Evolutionary conservation across 2,113 vertebrate species (phyloP).

Genomic region (Megaptera novaeangliae): DNA sequence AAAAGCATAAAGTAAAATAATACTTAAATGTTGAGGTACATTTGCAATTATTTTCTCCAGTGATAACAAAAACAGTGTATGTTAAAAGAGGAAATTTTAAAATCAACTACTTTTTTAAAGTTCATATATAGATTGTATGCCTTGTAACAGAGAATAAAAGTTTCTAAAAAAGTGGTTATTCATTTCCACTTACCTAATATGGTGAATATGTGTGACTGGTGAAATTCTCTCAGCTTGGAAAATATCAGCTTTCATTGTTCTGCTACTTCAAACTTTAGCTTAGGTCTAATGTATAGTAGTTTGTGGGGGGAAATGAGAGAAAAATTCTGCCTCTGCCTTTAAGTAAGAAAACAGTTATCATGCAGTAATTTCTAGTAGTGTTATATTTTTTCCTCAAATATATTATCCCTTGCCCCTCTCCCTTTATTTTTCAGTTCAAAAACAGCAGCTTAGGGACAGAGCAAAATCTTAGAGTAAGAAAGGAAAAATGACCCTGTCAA

Average conservation of each 20-base stretch:
- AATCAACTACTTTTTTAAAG: not conserved
- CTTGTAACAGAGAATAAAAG: not conserved
- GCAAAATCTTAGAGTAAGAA: not conserved
- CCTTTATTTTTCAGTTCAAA: slow-evolving; percentile 20
- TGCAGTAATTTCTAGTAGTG: not conserved
- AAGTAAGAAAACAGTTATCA: slow-evolving; percentile 41
- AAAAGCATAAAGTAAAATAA: not conserved
- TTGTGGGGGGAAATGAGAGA: not conserved
- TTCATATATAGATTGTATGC: not conserved
- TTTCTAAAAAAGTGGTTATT: not conserved
- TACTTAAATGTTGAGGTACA: not conserved
- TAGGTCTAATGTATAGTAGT: not conserved
- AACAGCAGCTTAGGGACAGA: slow-evolving; percentile 50
- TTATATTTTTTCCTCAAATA: not conserved
- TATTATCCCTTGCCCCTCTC: not conserved
- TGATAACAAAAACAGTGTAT: not conserved
- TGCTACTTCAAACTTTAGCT: not conserved
- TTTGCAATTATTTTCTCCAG: not conserved
- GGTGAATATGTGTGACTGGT: not conserved
- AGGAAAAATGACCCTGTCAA: not conserved
- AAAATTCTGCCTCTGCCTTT: slow-evolving; percentile 9
- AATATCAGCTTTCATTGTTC: slow-evolving; percentile 24
- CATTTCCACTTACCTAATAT: not conserved
- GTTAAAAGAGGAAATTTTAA: not conserved
- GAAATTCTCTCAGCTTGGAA: not conserved